phyloP scores from a whole-genome alignment of 1,140 invertebrate genomes.

The Penaeus chinensis region DNA sequence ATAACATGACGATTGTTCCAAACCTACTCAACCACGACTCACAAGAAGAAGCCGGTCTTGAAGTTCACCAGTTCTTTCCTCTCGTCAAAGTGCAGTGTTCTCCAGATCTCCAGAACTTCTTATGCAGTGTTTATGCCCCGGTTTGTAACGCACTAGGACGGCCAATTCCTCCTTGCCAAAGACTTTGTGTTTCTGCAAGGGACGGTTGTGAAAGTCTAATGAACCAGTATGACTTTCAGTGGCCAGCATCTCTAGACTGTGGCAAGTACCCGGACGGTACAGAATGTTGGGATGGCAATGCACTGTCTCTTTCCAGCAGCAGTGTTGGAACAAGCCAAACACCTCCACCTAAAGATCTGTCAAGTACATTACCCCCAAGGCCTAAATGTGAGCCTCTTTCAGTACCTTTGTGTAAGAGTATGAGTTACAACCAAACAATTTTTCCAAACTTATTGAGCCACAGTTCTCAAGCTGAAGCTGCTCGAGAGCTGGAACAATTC shows the following conservation, averaged over 20 bases:
- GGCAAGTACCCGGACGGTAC: slow-evolving; percentile 85
- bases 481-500: too few relatives aligned
- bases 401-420: too few relatives aligned
- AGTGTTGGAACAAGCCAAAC: too few relatives aligned
- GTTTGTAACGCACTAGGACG: slow-evolving; percentile 92
- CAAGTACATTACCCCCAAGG: too few relatives aligned
- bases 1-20: slow-evolving; percentile 96
- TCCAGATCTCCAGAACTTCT: slow-evolving; percentile 91
- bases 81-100: slow-evolving; percentile 96
- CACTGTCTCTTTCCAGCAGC: too few relatives aligned
- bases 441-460: too few relatives aligned
- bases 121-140: slow-evolving; percentile 96
- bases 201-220: slow-evolving; percentile 90
- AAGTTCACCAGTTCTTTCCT: slow-evolving; percentile 93
- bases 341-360: too few relatives aligned
- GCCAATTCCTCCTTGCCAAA: slow-evolving; percentile 91
- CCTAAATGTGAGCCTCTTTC: too few relatives aligned
- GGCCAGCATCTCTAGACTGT: slow-evolving; percentile 94
- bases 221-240: slow-evolving; percentile 90
- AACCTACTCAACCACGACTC: slow-evolving; percentile 92
- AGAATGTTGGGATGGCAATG: slow-evolving; percentile 83
- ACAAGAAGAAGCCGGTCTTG: slow-evolving; percentile 93
- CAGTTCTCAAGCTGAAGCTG: too few relatives aligned
- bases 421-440: too few relatives aligned
- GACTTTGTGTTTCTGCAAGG: slow-evolving; percentile 87